These are phyloP conservation scores for Grantiella picta DNA, from an alignment of 2,113 vertebrate species.

Conservation along the genomic window DNA sequence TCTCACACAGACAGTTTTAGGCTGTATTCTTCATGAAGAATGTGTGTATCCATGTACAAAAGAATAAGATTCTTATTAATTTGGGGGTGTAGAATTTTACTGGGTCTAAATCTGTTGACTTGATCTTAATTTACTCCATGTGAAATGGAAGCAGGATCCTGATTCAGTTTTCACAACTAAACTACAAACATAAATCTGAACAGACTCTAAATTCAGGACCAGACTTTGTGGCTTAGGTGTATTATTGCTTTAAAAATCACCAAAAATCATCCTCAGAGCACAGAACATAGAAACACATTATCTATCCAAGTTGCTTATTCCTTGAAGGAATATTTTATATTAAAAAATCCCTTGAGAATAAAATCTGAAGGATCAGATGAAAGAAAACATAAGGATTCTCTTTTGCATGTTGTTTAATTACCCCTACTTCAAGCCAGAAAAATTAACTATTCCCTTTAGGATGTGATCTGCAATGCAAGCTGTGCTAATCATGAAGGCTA, in stretches of 20 bases:
- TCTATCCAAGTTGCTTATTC: neutral
- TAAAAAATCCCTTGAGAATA: neutral
- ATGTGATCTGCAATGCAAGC: neutral
- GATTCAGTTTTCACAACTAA: neutral
- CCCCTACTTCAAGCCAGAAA: neutral
- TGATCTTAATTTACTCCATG: neutral
- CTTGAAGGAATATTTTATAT: neutral
- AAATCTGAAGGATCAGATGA: neutral
- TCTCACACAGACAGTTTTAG: neutral
- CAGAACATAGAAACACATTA: neutral
- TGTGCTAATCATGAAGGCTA: neutral
- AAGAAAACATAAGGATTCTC: neutral
- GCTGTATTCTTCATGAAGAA: neutral
- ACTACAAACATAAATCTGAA: neutral
- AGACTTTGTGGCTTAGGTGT: neutral
- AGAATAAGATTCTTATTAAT: neutral
- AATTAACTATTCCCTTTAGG: neutral
- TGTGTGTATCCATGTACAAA: neutral
- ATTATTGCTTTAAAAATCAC: neutral
- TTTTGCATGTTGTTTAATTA: constrained; percentile 13
- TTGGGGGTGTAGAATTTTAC: neutral
- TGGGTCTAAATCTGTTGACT: neutral
- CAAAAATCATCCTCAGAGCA: neutral
- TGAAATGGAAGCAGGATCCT: neutral
- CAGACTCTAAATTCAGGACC: neutral